phyloP scores from a whole-genome alignment of 1,140 invertebrate genomes.

The Saccostrea echinata region DNA sequence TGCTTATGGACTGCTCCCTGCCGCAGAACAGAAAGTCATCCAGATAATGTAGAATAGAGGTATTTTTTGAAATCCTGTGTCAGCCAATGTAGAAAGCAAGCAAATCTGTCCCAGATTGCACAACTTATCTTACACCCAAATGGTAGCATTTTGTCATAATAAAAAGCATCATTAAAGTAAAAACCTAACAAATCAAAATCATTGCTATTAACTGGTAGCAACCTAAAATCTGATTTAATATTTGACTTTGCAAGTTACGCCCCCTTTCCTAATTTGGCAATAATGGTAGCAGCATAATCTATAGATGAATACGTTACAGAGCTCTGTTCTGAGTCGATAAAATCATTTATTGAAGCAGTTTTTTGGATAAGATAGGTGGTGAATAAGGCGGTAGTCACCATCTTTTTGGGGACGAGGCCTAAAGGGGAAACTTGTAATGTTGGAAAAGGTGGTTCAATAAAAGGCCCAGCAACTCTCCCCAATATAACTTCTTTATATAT shows the following conservation, averaged over 20 bases:
- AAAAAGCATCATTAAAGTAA: not conserved
- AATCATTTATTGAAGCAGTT: no score
- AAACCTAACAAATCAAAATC: not conserved
- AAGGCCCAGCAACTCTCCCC: no score
- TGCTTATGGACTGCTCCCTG: no score
- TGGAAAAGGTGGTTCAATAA: no score
- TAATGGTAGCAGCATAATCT: conserved; percentile 48
- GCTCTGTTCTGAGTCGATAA: not conserved
- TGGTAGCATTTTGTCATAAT: not conserved
- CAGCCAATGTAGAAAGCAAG: not conserved
- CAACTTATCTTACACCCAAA: not conserved
- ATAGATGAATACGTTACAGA: conserved; percentile 29
- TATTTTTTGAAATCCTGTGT: not conserved
- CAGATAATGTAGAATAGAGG: no score
- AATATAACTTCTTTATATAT: no score
- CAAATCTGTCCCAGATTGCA: conserved; percentile 17
- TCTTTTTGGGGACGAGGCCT: no score
- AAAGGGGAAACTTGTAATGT: no score
- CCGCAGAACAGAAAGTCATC: no score
- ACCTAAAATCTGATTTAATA: conserved; percentile 55
- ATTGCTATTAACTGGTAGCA: not conserved
- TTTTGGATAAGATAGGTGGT: not conserved
- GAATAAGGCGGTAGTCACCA: not conserved
- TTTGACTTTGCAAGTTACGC: conserved; percentile 44
- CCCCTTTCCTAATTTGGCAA: conserved; percentile 33